Evolutionary conservation across 2,888 invertebrate species (phyloP), one percentile per base, ranked within the genome.

Genomic region (Philereme transversata): DNA sequence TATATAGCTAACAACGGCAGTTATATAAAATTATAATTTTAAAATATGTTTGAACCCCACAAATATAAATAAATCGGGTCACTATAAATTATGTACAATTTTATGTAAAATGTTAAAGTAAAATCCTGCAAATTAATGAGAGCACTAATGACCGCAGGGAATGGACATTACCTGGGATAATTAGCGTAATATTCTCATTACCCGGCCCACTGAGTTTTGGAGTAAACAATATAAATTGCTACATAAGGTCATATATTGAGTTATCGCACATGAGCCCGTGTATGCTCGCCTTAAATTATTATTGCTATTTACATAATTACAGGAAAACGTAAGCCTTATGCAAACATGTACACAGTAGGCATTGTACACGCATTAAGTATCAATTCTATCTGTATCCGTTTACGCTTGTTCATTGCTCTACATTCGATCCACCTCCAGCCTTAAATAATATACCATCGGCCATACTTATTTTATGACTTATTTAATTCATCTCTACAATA

Each of bases 161-260:
- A 65, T 59, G 65, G 61, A 53, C 65, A 59, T 61, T 64, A 64
- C 56, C 61, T 59, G 65, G 59, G 61, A 65, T 65, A 65, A 65
- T 65, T 62, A 65, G 62, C 65, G 65, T 59, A 53, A 62, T 65
- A 62, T 57, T 61, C 65, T 55, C 65, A 59, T 59, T 62, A 49
- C 41, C 52, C 50, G 65, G 61, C 44, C 56, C 57, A 62, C 62
- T 65, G 65, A 64, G 53, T 56, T 59, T 64, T 56, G 36, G 45
- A 47, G 53, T 48, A 58, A 65, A 65, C 61, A 65, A 51, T 59
- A 65, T 59, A 61, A 56, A 65, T 61, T 61, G 54, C 34, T 45
- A 54, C 54, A 45, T 57, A 69, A 60, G 57, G 43, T 36, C 44
- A 4, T 38, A 40, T 51, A 43, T 4, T 63, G 49, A 59, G 52